Base-by-base conservation (phyloP, 2,797 vertebrate species). In the Diceros bicornis region DNA sequence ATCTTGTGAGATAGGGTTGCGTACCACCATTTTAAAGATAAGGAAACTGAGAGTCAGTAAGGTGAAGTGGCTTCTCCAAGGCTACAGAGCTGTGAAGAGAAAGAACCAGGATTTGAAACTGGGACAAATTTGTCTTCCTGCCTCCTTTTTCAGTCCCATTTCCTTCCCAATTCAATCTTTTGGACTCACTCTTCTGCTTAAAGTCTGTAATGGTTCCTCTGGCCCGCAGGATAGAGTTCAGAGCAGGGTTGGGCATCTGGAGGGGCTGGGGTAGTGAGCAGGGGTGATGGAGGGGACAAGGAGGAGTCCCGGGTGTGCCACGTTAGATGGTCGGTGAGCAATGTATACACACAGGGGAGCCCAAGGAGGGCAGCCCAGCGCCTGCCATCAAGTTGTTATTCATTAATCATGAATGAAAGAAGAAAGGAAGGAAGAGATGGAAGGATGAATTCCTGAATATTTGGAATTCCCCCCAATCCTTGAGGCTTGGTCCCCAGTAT, bases 271-370 rank as follows among this genome's bases (percentile, higher is more conserved):
- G 9, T 32, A 20, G 59, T 44, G 32, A 89, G 41, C 21, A 41
- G 21, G 20, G 55, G 17, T 41, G 6, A 62, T 11, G 20, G 79
- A 50, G 21, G 32, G 13, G n/a, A n/a, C 10, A 37, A 88, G n/a
- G 4, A 62, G 9, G 21, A 29, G 20, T 25, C 4, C 5, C 1
- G 0, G 27, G 14, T 41, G 41, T 4, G 0, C 7, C 20, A 0
- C 13, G 1, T 16, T 23, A 82, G 9, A 66, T 27, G 61, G 62
- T 18, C 62, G 2, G 4, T 17, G 83, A 95, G 44, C 29, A 34
- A n/a, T 55, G 0, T 0, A 0, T 13, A 29, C 47, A 41, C 0
- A 0, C 0, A 0, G 20, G 14, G 47, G 37, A 74, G 32, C 34
- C 44, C 4, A 4, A 25, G 34, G 12, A 23, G 16, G 10, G 44